Base-by-base conservation (phyloP, 2,888 invertebrate species). In the Atrina japonica region DNA sequence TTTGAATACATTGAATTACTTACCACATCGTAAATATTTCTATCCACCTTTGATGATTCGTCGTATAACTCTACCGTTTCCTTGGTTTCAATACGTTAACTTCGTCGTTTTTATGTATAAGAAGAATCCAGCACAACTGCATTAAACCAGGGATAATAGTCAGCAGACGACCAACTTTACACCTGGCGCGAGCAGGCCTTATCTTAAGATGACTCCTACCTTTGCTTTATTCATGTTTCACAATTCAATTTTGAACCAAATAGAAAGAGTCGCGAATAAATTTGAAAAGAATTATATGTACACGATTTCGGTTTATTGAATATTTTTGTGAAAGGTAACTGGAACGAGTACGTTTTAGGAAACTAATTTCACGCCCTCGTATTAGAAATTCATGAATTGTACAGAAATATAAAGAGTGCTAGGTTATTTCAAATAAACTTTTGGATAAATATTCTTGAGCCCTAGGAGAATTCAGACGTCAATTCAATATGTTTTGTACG, bases 321-420 rank as follows among this genome's bases (percentile, higher is more conserved):
- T 55, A 43, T 27, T 43, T 43, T 40, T 55, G 43, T 40, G 29
- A 65, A 29, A 43, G 30, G 35, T 25, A 55, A 41, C 27, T n/a
- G 55, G 21, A 50, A 53, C 65, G 53, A 65, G 45, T 40, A 25
- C 55, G 41, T 40, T 53, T 65, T 55, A 41, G 45, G 43, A 61
- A 65, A 55, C 65, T 55, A 41, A 65, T 65, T 65, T 53, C 65
- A 65, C 55, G 55, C 65, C 65, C 21, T 55, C 55, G 52, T 25
- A 52, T 52, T 52, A 52, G 23, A 52, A 52, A 52, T 52, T 21
- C 52, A 52, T 52, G 52, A 52, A 52, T 52, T 25, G 52, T 23
- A 6, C n/a, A 14, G 11, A 16, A 5, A 3, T 25, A 16, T 9
- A 52, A 52, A 23, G 21, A 52, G 25, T 14, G 11, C 23, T 23